phyloP scores from a whole-genome alignment of 2,113 vertebrate genomes.

The Dipodomys merriami region DNA sequence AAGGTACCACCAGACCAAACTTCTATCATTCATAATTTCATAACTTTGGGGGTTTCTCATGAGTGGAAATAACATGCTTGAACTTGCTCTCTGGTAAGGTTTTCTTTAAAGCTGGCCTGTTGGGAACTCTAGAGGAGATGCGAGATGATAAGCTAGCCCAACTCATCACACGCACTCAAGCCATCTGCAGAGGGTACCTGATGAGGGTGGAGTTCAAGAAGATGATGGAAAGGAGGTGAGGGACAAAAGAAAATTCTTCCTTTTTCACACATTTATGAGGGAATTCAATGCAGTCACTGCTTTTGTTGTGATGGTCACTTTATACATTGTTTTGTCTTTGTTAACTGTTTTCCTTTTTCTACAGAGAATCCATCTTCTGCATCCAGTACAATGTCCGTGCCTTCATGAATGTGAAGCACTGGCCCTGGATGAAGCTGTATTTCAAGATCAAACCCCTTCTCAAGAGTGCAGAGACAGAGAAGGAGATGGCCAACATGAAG shows the following conservation, averaged over 20 bases:
- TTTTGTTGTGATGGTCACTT: not conserved
- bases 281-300: not conserved
- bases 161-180: slow-evolving; percentile 90
- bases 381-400: slow-evolving; percentile 91
- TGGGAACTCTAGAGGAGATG: slow-evolving; percentile 92
- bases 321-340: not conserved
- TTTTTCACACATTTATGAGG: not conserved
- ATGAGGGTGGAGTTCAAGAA: slow-evolving; percentile 92
- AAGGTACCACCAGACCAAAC: slow-evolving; percentile 86
- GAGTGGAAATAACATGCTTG: not conserved
- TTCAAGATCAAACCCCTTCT: slow-evolving; percentile 93
- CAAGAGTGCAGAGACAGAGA: slow-evolving; percentile 91
- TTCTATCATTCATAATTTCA: not conserved
- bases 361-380: slow-evolving; percentile 90
- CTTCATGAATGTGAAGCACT: slow-evolving; percentile 92
- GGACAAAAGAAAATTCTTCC: too few relatives aligned
- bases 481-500: slow-evolving; percentile 92
- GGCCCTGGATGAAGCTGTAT: slow-evolving; percentile 90
- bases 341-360: slow-evolving; percentile 27
- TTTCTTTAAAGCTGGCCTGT: slow-evolving; percentile 93
- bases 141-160: slow-evolving; percentile 90
- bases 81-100: slow-evolving; percentile 83
- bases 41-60: not conserved
- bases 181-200: slow-evolving; percentile 89
- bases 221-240: slow-evolving; percentile 91